Conservation (phyloP, 2,888 invertebrate species). For the Saturnia japonica region DNA sequence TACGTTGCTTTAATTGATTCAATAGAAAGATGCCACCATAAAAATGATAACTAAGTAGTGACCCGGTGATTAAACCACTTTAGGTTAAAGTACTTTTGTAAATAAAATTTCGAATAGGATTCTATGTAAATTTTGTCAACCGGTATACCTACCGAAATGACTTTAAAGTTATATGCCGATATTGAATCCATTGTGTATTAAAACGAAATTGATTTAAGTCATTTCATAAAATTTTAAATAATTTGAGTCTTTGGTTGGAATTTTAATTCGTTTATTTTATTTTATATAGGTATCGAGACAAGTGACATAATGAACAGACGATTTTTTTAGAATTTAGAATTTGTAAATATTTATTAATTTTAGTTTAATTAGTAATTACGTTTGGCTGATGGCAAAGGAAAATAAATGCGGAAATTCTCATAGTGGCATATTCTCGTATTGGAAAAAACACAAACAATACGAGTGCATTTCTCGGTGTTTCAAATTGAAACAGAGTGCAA, state of each 20-base stretch:
- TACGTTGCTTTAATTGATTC: conserved; percentile 67
- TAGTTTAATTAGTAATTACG: not conserved
- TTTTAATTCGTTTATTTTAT: not conserved
- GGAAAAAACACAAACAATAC: too few species aligned
- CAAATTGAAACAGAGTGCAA: too few species aligned
- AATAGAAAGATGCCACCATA: conserved; percentile 58
- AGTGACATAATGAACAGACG: too few species aligned
- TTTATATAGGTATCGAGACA: too few species aligned
- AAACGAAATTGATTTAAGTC: conserved; percentile 1
- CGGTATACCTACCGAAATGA: not conserved
- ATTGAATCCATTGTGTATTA: not conserved
- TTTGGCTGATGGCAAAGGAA: not conserved
- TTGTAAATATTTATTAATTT: not conserved
- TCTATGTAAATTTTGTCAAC: conserved; percentile 4
- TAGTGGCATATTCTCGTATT: too few species aligned
- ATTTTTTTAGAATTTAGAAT: too few species aligned
- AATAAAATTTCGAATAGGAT: conserved; percentile 5
- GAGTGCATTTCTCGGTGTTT: too few species aligned
- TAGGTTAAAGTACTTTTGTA: conserved; percentile 11
- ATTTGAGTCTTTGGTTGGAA: not conserved
- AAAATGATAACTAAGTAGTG: conserved; percentile 54
- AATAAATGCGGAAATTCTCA: too few species aligned
- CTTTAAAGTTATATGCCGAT: not conserved
- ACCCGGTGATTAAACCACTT: conserved; percentile 18
- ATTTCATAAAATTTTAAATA: not conserved